These are phyloP conservation scores for Platyrinchus mystaceus DNA, from an alignment of 2,797 vertebrate species.

Conservation along the genomic window DNA sequence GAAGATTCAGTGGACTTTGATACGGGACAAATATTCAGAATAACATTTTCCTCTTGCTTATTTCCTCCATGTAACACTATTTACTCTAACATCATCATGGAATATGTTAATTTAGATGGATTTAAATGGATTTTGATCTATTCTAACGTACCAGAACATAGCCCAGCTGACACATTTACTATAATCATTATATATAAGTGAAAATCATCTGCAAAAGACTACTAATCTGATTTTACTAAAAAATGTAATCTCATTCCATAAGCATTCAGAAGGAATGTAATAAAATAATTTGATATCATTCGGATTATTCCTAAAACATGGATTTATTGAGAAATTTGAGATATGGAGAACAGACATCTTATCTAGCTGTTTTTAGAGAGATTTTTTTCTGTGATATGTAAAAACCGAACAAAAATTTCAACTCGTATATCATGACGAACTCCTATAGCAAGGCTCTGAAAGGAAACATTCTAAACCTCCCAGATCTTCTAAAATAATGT, in stretches of 20 bases:
- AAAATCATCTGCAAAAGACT: not conserved
- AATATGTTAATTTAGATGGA: not conserved
- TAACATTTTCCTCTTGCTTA: not conserved
- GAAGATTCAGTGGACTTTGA: not conserved
- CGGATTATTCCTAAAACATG: not conserved
- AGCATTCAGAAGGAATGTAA: not conserved
- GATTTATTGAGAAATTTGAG: not conserved
- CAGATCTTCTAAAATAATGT: not conserved
- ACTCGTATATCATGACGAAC: not conserved
- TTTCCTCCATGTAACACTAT: no score
- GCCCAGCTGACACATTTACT: not conserved
- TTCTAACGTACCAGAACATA: not conserved
- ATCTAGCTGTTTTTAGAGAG: accelerated
- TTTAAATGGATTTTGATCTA: not conserved
- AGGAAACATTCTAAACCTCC: not conserved
- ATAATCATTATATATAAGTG: not conserved
- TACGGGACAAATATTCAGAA: not conserved
- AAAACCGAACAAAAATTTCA: not conserved
- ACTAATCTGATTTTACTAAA: not conserved
- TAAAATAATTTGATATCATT: not conserved
- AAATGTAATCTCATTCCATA: not conserved
- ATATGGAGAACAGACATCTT: not conserved
- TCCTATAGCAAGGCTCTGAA: not conserved
- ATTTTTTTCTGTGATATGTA: not conserved
- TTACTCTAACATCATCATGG: not conserved